Evolutionary conservation across 2,797 vertebrate genomes (phyloP).

Genomic region (Micrastur ruficollis): DNA sequence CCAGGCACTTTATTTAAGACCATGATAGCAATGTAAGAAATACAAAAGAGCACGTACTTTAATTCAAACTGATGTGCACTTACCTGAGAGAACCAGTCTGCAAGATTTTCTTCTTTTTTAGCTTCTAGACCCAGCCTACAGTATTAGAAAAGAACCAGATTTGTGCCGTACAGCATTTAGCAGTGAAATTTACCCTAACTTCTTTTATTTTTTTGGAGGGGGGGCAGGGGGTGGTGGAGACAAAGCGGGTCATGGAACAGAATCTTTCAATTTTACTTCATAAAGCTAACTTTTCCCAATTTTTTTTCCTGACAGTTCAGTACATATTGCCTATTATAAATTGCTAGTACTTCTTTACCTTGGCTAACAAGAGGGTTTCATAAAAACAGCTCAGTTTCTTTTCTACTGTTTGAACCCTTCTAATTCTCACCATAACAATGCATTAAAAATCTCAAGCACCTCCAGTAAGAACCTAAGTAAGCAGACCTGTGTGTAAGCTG

Average conservation of each 20-base stretch:
- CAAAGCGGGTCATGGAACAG: background rate
- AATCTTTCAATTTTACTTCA: background rate
- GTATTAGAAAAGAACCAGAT: background rate
- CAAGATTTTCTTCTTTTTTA: slow-evolving; percentile 95
- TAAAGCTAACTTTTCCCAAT: background rate
- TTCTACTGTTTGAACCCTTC: background rate
- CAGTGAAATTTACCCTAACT: background rate
- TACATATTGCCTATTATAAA: background rate
- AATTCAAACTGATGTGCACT: slow-evolving; percentile 14
- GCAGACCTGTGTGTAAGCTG: background rate
- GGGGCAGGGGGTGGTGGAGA: accelerated
- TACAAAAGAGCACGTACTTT: background rate
- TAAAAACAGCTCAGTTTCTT: background rate
- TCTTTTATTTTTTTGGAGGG: background rate
- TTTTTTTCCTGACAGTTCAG: background rate
- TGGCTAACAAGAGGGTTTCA: background rate
- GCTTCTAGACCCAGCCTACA: slow-evolving; percentile 91
- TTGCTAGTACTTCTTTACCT: background rate
- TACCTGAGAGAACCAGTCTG: slow-evolving; percentile 98
- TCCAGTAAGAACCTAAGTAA: background rate
- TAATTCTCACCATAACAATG: background rate
- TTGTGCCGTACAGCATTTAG: background rate
- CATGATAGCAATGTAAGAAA: background rate
- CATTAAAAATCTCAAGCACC: background rate
- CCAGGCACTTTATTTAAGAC: background rate